A percentile compares a stretch with the other conserved stretches of the same genome.
Evolutionary conservation across 2,113 vertebrate species (phyloP).

Genomic region (Ictalurus punctatus): DNA sequence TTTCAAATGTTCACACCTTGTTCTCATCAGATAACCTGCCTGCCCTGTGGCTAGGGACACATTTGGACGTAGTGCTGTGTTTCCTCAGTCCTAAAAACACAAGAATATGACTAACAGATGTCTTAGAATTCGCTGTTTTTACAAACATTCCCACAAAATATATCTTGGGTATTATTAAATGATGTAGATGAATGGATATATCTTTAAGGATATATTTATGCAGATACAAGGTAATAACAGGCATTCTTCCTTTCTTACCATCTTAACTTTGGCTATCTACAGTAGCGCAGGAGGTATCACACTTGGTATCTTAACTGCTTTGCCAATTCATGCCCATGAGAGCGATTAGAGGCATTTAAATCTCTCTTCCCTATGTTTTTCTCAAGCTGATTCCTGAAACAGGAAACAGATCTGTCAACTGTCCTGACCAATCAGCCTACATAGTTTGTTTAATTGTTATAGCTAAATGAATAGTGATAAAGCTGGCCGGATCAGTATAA

Average conservation of each 20-base stretch:
- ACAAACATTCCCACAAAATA: not conserved
- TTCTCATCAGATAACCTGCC: constrained; percentile 32
- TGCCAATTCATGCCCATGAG: not conserved
- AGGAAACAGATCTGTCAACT: not conserved
- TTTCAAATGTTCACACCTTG: constrained; percentile 17
- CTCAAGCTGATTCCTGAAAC: constrained; percentile 18
- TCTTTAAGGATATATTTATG: not conserved
- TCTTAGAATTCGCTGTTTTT: not conserved
- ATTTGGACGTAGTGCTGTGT: not conserved
- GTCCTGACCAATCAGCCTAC: not conserved
- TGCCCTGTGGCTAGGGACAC: not conserved
- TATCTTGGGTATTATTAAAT: not conserved
- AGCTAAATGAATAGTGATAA: constrained; percentile 7
- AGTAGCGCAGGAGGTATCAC: not conserved
- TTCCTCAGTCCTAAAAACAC: not conserved
- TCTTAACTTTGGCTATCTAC: constrained; percentile 1
- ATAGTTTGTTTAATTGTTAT: constrained; percentile 16
- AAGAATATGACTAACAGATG: constrained; percentile 12
- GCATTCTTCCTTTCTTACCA: not conserved
- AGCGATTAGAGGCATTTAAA: constrained; percentile 10
- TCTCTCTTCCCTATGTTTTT: not conserved
- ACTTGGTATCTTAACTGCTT: constrained; percentile 5
- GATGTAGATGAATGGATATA: not conserved
- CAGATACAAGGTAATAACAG: constrained; percentile 5
- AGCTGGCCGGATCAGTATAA: not conserved